Conservation (phyloP, 1,140 invertebrate genomes). For the Ganaspis sp. region DNA sequence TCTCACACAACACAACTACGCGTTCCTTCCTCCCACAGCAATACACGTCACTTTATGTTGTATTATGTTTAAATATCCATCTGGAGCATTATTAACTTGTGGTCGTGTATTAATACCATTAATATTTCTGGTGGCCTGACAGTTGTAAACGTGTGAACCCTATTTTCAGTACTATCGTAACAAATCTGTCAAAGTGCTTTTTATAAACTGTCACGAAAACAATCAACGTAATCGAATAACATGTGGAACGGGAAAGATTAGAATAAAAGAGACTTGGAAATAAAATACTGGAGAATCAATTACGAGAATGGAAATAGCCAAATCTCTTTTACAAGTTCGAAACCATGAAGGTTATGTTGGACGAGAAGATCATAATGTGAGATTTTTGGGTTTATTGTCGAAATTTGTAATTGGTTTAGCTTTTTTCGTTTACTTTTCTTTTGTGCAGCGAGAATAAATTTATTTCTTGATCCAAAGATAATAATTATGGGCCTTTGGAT, state of each 20-base stretch:
- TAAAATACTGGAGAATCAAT: background rate
- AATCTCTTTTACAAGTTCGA: constrained; percentile 88
- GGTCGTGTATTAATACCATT: background rate
- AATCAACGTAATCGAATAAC: background rate
- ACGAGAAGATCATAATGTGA: constrained; percentile 87
- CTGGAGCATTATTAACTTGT: background rate
- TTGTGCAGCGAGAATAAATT: no score
- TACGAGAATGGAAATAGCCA: constrained; percentile 86
- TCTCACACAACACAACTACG: background rate
- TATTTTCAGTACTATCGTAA: background rate
- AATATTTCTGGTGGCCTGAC: background rate
- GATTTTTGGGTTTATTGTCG: constrained; percentile 45
- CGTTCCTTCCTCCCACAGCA: background rate
- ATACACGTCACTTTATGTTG: background rate
- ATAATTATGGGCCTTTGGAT: no score
- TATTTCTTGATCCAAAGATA: no score
- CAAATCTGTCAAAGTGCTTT: no score
- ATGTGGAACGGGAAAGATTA: background rate
- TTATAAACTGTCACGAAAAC: background rate
- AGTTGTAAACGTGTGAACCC: background rate
- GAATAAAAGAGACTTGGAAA: background rate
- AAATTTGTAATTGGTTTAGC: background rate
- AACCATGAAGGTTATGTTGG: constrained; percentile 93
- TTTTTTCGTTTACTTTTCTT: constrained; percentile 38
- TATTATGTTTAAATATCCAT: constrained; percentile 18